Evolutionary conservation across 1,140 invertebrate genomes (phyloP).

Genomic region (Drosophila varians): DNA sequence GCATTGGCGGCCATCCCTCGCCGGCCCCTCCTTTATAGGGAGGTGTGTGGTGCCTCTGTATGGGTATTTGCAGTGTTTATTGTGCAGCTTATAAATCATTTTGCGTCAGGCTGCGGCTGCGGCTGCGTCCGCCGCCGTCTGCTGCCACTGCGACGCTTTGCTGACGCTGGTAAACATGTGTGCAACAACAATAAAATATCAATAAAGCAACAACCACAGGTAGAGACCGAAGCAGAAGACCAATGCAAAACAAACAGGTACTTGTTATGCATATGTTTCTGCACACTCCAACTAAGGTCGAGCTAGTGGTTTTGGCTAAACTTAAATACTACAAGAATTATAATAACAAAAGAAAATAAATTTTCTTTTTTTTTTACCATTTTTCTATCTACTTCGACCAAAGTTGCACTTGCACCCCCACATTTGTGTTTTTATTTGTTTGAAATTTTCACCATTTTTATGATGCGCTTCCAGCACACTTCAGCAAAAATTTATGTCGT

Average conservation of each 20-base stretch:
- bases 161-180: slow-evolving; percentile 74
- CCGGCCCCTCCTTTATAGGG: slow-evolving; percentile 1
- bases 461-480: slow-evolving; percentile 29
- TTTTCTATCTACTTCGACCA: slow-evolving; percentile 1
- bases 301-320: not conserved
- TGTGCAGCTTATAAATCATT: slow-evolving; percentile 68
- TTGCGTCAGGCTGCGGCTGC: slow-evolving; percentile 63
- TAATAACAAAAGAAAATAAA: not conserved
- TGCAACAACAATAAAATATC: slow-evolving; percentile 21
- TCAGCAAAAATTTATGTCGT: slow-evolving; percentile 71
- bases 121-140: slow-evolving; percentile 59
- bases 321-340: not conserved
- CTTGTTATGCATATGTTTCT: not conserved
- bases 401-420: slow-evolving; percentile 4
- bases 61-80: slow-evolving; percentile 40
- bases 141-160: slow-evolving; percentile 66
- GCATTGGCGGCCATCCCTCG: slow-evolving; percentile 48
- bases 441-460: slow-evolving; percentile 57
- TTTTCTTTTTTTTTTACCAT: not conserved
- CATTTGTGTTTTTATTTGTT: slow-evolving; percentile 48
- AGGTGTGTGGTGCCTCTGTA: slow-evolving; percentile 17
- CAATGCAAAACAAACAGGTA: slow-evolving; percentile 6
- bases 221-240: slow-evolving; percentile 17
- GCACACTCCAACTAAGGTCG: slow-evolving; percentile 1
- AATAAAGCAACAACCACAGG: not conserved